Conservation (phyloP, 2,888 invertebrate species). For the Diarsia rubi region DNA sequence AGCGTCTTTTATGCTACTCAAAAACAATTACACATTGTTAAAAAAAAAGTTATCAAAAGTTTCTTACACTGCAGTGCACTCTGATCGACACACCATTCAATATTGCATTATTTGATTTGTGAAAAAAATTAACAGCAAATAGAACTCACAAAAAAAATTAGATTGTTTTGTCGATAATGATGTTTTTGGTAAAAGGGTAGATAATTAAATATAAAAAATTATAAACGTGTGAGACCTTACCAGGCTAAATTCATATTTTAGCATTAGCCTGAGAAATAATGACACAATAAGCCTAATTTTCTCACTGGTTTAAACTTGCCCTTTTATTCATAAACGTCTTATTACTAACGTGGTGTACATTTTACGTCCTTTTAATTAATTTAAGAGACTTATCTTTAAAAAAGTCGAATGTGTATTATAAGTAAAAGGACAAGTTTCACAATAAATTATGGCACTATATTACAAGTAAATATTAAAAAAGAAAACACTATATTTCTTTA, state of each 20-base stretch:
- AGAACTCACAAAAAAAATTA: constrained; percentile 8
- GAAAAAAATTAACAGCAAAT: constrained; percentile 14
- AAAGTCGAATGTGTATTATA: neutral
- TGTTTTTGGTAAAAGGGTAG: neutral
- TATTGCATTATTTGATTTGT: constrained; percentile 10
- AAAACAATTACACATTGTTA: constrained; percentile 48
- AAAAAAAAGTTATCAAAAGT: constrained; percentile 55
- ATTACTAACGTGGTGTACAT: constrained; percentile 12
- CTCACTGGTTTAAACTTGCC: constrained; percentile 34
- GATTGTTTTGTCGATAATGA: neutral
- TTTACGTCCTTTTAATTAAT: neutral
- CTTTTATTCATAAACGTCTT: constrained; percentile 15
- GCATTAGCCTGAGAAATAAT: neutral
- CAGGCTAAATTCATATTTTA: neutral
- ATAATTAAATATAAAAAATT: neutral
- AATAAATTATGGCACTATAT: constrained; percentile 61
- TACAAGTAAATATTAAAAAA: constrained; percentile 34
- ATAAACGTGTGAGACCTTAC: neutral
- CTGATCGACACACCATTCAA: constrained; percentile 33
- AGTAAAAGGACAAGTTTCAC: constrained; percentile 17
- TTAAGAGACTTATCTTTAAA: neutral
- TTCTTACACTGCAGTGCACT: constrained; percentile 48
- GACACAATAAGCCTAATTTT: constrained; percentile 39
- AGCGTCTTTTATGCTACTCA: constrained; percentile 83
- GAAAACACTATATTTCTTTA: constrained; percentile 40